Percentiles rank a stretch among this genome's conserved stretches.
Conservation (phyloP, 2,888 invertebrate genomes). For the Aphodius sticticus region DNA sequence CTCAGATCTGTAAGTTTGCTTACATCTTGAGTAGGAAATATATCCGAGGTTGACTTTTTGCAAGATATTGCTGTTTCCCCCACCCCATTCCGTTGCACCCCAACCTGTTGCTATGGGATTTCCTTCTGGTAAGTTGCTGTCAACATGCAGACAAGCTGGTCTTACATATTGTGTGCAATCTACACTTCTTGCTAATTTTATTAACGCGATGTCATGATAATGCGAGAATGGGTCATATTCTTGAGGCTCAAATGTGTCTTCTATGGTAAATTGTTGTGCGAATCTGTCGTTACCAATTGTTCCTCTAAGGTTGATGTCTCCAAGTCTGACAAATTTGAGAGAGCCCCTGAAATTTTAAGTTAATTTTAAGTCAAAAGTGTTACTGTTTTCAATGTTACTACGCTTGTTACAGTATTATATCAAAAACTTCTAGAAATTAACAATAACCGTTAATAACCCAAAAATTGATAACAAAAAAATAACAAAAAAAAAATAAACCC, state of each 20-base stretch:
- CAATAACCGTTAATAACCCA: too few relatives aligned
- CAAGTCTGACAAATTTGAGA: conserved; percentile 56
- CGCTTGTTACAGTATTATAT: too few relatives aligned
- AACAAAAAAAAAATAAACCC: too few relatives aligned
- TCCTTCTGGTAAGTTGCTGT: conserved; percentile 36
- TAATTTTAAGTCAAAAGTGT: too few relatives aligned
- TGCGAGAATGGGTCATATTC: conserved; percentile 54
- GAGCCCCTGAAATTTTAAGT: conserved; percentile 49
- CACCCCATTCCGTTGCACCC: conserved; percentile 53
- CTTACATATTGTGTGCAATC: conserved; percentile 54
- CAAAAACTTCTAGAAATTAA: too few relatives aligned
- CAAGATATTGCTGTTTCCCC: conserved; percentile 50
- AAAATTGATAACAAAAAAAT: too few relatives aligned
- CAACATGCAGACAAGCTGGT: conserved; percentile 60
- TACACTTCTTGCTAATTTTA: conserved; percentile 57
- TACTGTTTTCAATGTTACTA: too few relatives aligned
- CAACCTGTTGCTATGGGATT: conserved; percentile 60
- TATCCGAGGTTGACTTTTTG: conserved; percentile 59
- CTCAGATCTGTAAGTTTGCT: conserved; percentile 45
- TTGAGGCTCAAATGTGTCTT: conserved; percentile 56
- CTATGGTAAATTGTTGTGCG: conserved; percentile 52
- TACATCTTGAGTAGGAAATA: conserved; percentile 52
- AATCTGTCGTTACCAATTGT: conserved; percentile 41
- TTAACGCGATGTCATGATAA: conserved; percentile 64
- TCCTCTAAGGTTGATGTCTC: conserved; percentile 56